phyloP scores from a whole-genome alignment of 2,797 vertebrate species.

The Gallinago stenura region DNA sequence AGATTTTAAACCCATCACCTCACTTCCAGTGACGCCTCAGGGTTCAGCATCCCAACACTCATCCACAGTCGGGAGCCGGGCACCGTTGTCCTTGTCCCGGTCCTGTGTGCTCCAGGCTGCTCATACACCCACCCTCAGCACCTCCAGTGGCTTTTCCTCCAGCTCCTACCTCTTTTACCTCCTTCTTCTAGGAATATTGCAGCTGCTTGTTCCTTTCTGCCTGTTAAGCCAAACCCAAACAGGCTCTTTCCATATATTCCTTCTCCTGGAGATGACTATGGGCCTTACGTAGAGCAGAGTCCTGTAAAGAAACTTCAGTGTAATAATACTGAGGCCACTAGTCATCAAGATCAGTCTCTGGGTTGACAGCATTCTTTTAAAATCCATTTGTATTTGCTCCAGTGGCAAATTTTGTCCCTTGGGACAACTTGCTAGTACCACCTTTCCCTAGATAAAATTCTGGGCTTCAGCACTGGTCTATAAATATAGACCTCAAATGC shows the following conservation, averaged over 20 bases:
- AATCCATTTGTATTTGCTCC: not conserved
- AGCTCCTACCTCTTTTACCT: not conserved
- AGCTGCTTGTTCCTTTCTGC: not conserved
- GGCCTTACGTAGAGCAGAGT: not conserved
- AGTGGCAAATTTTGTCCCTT: not conserved
- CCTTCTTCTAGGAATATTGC: not conserved
- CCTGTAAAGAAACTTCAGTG: not conserved
- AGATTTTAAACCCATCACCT: not conserved
- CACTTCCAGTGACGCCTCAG: not conserved
- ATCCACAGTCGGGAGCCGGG: accelerated
- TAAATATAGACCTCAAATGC: not conserved
- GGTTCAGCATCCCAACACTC: not conserved
- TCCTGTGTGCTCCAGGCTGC: not conserved
- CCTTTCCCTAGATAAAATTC: not conserved
- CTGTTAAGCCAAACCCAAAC: not conserved
- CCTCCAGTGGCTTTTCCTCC: not conserved
- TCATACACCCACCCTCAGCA: not conserved
- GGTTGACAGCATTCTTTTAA: not conserved
- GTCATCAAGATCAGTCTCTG: not conserved
- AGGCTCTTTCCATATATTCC: not conserved
- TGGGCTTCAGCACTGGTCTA: not conserved
- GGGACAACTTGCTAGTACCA: not conserved
- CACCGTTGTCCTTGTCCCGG: accelerated
- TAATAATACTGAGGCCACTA: not conserved
- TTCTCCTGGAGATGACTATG: not conserved